Base-by-base conservation (phyloP, 2,113 vertebrate species). In the Lathamus discolor region DNA sequence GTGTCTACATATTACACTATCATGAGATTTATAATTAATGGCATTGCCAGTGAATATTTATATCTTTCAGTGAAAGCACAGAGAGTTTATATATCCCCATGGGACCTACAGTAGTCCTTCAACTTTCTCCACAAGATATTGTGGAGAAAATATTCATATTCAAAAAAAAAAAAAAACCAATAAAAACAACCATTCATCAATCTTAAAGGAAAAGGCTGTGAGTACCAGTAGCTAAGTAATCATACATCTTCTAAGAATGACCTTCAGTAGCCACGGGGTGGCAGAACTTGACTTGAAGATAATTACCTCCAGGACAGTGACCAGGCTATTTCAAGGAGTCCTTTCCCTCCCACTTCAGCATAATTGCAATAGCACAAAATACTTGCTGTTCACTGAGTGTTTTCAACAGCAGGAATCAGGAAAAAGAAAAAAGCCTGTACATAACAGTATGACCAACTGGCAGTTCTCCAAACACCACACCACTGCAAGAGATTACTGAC, bases 241-340 rank as follows among this genome's bases (percentile, higher is more conserved):
- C 13, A 28, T 5, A 1, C 9, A 68, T 10, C 44, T 72, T 41
- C 49, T 52, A 82, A 76, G 41, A 80, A 67, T 3, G 41, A 62
- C 54, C 37, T 70, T 66, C 29, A 67, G 33, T 67, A 90, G 73
- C 86, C 91, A 90, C 55, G 63, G 64, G 83, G 86, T 94, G 94
- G 94, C 95, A 97, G 94, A 94, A 46, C 79, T 83, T 63, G 39
- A 69, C 70, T n/a, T 90, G 39, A 62, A 9, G 22, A 68, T 20
- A 59, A 78, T 25, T 19, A 75, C 17, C 35, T 81, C 15, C 51
- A 79, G 28, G 69, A 81, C 46, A 86, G 12, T 11, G 29, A 64
- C 31, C 41, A 75, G 24, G 13, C 7, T 43, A 37, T 59, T 90
- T 85, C 63, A 86, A 41, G 6, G 7, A 52, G 23, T 24, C 11